Percentiles rank a stretch among this genome's conserved stretches.
These are phyloP conservation scores for Antheraea mylitta DNA, from an alignment of 1,140 invertebrate species.

Conservation along the genomic window DNA sequence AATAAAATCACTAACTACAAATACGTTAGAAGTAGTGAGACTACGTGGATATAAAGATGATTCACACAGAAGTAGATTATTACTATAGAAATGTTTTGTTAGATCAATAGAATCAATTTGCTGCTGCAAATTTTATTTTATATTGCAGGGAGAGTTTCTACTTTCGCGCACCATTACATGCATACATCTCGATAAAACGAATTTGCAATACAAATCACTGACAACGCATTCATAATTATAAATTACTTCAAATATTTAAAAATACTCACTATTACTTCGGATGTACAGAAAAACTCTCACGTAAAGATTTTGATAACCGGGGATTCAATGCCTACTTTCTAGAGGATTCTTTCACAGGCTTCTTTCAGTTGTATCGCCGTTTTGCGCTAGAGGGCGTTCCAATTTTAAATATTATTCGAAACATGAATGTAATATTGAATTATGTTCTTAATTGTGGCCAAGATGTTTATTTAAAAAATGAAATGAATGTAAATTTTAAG, in stretches of 20 bases:
- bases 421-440: slow-evolving; percentile 27
- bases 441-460: slow-evolving; percentile 21
- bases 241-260: slow-evolving; percentile 13
- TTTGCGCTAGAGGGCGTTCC: slow-evolving; percentile 68
- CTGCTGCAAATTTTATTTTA: slow-evolving; percentile 39
- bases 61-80: slow-evolving; percentile 29
- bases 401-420: slow-evolving; percentile 55
- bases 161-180: background rate
- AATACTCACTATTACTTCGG: slow-evolving; percentile 71
- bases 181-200: background rate
- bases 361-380: slow-evolving; percentile 62
- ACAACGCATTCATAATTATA: background rate
- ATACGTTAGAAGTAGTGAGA: slow-evolving; percentile 13
- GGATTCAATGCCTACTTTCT: slow-evolving; percentile 76
- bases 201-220: background rate
- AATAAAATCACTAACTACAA: slow-evolving; percentile 28
- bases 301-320: slow-evolving; percentile 76
- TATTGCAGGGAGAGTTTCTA: slow-evolving; percentile 15
- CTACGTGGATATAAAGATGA: background rate
- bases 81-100: slow-evolving; percentile 64
- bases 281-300: slow-evolving; percentile 67
- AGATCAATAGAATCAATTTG: slow-evolving; percentile 63
- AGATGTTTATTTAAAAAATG: background rate
- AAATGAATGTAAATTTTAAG: background rate
- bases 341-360: slow-evolving; percentile 77